Evolutionary conservation across 2,888 invertebrate species (phyloP).

Genomic region (Xestobium rufovillosum): DNA sequence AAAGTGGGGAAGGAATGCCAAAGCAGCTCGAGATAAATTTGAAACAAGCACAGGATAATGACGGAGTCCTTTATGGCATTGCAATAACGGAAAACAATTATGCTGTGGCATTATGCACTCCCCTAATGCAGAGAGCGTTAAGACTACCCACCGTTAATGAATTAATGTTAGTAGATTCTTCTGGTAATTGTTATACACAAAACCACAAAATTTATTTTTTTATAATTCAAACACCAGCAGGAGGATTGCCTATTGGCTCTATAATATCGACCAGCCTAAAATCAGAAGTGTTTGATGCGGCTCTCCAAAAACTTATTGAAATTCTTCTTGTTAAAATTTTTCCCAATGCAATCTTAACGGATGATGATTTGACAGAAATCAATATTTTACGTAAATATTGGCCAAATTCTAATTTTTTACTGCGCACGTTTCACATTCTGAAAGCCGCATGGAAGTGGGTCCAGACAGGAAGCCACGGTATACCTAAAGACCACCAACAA

Average conservation of each 20-base stretch:
- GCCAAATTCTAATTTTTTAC: conserved; percentile 17
- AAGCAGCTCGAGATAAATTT: conserved; percentile 7
- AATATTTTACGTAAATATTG: too few relatives aligned
- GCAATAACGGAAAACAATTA: too few relatives aligned
- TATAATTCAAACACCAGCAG: conserved; percentile 16
- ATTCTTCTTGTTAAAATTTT: conserved; percentile 16
- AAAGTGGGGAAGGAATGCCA: conserved; percentile 9
- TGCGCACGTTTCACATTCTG: neutral
- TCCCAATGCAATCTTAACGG: conserved; percentile 18
- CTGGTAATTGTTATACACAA: conserved; percentile 16
- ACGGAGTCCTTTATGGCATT: conserved; percentile 8
- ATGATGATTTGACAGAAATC: conserved; percentile 19
- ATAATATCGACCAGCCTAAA: conserved; percentile 18
- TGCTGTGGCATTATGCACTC: conserved; percentile 15
- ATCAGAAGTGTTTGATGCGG: conserved; percentile 8
- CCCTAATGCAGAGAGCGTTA: conserved; percentile 16
- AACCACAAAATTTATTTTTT: too few relatives aligned
- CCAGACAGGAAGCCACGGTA: too few relatives aligned
- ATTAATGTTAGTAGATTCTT: conserved; percentile 17
- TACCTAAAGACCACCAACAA: too few relatives aligned
- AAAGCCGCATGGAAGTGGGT: too few relatives aligned
- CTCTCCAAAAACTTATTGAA: conserved; percentile 12
- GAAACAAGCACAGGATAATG: neutral
- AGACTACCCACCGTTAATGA: conserved; percentile 9
- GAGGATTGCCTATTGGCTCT: conserved; percentile 20